Evolutionary conservation across 2,113 vertebrate species (phyloP), one percentile per base, ranked within the genome.

Genomic region (Larimichthys crocea): DNA sequence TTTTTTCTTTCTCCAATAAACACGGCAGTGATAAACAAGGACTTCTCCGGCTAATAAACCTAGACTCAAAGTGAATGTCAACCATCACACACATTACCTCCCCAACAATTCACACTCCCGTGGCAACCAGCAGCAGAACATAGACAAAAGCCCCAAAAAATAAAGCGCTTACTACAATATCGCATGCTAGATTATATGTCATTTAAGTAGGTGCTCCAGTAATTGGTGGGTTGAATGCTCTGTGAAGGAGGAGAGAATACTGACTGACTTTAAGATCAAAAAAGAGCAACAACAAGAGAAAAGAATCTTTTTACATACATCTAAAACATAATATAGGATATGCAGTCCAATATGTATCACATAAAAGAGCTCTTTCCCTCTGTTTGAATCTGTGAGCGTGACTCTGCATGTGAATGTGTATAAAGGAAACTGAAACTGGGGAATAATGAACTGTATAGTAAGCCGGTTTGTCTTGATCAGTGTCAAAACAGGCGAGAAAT

Each of bases 1-100:
- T 92, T 83, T 74, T 60, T 5, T 91, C 91, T 83, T 72, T 60
- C 52, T 76, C 65, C 44, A 20, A 74, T 83, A 68, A 89, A 91
- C 70, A 83, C 17, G n/a, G 59, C 20, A 20, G 31, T 80, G 83
- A 88, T 79, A 70, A 84, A 82, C 76, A 86, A 66, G 60, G 59
- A 75, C 29, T 35, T 79, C 31, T 67, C 55, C 9, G 62, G 59
- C 63, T 78, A 79, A 86, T 81, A 76, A 80, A 90, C 74, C 80
- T 69, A 64, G 74, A 82, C 65, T 76, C 66, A 73, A 70, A 79
- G 59, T 55, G 74, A 84, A 84, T 79, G 82, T 86, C 69, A 82
- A 55, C 20, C 24, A 55, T 66, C 64, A 60, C 70, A 74, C 14
- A 63, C 17, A 10, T 20, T 20, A 20, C 17, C 48, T 17, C 17